Conservation (phyloP, 2,113 vertebrate species). For the Etheostoma cragini region DNA sequence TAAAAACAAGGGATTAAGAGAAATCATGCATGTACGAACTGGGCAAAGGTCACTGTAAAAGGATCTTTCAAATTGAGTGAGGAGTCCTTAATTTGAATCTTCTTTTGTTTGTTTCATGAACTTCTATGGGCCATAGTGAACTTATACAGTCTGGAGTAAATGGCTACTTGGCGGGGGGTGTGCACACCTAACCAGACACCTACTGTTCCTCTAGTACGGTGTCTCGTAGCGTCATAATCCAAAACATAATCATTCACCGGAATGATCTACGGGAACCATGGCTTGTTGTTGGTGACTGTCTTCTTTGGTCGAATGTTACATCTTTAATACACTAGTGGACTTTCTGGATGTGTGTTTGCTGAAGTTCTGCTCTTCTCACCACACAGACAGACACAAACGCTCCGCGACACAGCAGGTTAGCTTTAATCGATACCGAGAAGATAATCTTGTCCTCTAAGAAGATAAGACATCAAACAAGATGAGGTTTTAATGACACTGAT, state of each 20-base stretch:
- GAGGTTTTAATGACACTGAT: constrained; percentile 36
- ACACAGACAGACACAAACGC: background rate
- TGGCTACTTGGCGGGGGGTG: too few species aligned
- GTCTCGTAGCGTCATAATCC: too few species aligned
- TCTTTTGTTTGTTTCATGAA: too few species aligned
- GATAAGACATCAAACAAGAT: constrained; percentile 51
- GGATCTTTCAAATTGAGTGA: too few species aligned
- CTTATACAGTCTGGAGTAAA: too few species aligned
- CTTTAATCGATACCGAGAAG: constrained; percentile 47
- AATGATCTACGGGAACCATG: too few species aligned
- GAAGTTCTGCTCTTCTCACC: background rate
- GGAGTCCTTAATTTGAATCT: too few species aligned
- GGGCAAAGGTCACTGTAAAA: background rate
- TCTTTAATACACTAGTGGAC: background rate
- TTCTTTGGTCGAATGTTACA: background rate
- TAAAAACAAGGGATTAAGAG: background rate
- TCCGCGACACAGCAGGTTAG: background rate
- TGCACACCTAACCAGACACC: too few species aligned
- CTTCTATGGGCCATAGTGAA: too few species aligned
- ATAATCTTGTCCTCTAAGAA: constrained; percentile 49
- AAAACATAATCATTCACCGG: too few species aligned
- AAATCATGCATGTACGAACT: background rate
- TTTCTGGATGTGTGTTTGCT: background rate
- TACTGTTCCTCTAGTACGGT: too few species aligned
- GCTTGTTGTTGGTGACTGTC: background rate